Percentiles rank a stretch among this genome's conserved stretches.
These are phyloP conservation scores for Coregonus sp. DNA, from an alignment of 2,797 vertebrate species.

Conservation along the genomic window DNA sequence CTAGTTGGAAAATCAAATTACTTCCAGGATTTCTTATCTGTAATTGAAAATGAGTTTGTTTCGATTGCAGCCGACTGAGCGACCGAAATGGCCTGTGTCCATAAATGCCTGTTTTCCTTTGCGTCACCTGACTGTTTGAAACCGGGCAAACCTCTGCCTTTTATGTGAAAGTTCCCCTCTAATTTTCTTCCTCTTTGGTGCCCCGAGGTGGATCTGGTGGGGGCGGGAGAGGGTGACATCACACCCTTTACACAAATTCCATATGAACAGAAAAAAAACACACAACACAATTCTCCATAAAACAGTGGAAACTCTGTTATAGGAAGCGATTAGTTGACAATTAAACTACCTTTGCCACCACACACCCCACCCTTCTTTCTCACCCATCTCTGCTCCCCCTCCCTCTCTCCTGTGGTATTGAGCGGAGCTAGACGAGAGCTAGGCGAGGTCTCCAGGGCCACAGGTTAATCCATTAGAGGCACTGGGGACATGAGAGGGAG, in stretches of 20 bases:
- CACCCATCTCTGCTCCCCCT: slow-evolving; percentile 28
- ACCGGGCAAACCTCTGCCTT: slow-evolving; percentile 67
- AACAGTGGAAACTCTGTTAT: slow-evolving; percentile 73
- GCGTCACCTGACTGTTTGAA: slow-evolving; percentile 72
- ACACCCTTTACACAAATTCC: slow-evolving; percentile 73
- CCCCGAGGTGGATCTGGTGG: slow-evolving; percentile 54
- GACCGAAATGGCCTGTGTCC: slow-evolving; percentile 44
- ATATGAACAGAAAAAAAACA: slow-evolving; percentile 47
- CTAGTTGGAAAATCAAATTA: slow-evolving; percentile 59
- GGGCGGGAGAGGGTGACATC: slow-evolving; percentile 66
- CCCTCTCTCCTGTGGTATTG: background rate
- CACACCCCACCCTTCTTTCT: slow-evolving; percentile 37
- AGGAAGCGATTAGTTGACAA: slow-evolving; percentile 70
- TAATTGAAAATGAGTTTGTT: slow-evolving; percentile 52
- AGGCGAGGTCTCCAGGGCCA: slow-evolving; percentile 44
- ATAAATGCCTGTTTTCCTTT: slow-evolving; percentile 70
- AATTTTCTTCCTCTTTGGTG: slow-evolving; percentile 66
- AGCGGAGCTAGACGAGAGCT: slow-evolving; percentile 27
- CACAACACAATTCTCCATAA: slow-evolving; percentile 46
- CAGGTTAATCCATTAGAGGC: slow-evolving; percentile 58
- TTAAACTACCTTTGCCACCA: slow-evolving; percentile 63
- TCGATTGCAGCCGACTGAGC: background rate
- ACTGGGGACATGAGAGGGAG: slow-evolving; percentile 49
- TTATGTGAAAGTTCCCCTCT: slow-evolving; percentile 77
- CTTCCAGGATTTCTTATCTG: slow-evolving; percentile 61